phyloP scores from a whole-genome alignment of 1,140 invertebrate genomes.

The Rhyacophila brunnea region DNA sequence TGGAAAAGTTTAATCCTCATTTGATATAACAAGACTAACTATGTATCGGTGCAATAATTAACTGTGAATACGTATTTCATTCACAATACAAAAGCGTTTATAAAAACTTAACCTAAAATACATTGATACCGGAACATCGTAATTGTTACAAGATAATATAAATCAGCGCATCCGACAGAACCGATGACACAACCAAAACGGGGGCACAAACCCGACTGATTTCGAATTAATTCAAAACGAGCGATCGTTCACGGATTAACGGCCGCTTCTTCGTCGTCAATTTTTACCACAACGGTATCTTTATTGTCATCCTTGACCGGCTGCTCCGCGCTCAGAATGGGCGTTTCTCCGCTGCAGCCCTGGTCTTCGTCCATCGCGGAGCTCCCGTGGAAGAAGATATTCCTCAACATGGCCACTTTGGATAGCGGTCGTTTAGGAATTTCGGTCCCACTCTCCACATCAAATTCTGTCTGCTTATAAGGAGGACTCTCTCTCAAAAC shows the following conservation, averaged over 20 bases:
- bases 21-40: no score
- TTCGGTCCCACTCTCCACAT: slow-evolving; percentile 23
- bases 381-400: slow-evolving; percentile 35
- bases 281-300: slow-evolving; percentile 9
- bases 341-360: slow-evolving; percentile 7
- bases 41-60: no score
- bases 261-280: neutral
- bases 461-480: slow-evolving; percentile 11
- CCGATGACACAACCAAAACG: neutral
- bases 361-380: slow-evolving; percentile 21
- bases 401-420: slow-evolving; percentile 33
- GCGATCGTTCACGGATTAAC: neutral
- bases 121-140: neutral
- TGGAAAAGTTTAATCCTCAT: no score
- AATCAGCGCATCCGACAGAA: neutral
- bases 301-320: slow-evolving; percentile 22
- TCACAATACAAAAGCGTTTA: neutral
- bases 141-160: no score
- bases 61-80: no score
- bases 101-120: neutral
- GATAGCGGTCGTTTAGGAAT: slow-evolving; percentile 30
- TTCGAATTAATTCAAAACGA: neutral
- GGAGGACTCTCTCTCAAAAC: slow-evolving; percentile 12
- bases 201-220: no score
- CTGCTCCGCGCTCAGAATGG: neutral